Evolutionary conservation across 2,888 invertebrate genomes (phyloP).

Genomic region (Tenthredo scrophulariae): DNA sequence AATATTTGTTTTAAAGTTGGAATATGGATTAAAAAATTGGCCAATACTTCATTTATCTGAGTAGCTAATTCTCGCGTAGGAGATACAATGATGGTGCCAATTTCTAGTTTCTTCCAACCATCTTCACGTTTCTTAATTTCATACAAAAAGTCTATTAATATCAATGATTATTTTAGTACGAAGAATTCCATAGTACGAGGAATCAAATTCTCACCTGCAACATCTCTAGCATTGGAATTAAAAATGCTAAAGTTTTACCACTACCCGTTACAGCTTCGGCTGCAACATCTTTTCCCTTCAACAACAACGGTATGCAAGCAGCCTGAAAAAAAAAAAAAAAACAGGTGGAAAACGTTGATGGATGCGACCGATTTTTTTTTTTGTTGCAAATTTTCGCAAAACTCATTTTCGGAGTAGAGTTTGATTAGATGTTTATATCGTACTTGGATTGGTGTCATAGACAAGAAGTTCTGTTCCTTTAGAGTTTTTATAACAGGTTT

Average conservation of each 20-base stretch:
- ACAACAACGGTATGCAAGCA: constrained; percentile 92
- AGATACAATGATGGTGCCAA: constrained; percentile 94
- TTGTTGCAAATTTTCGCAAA: not conserved
- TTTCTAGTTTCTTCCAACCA: constrained; percentile 86
- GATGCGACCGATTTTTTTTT: not conserved
- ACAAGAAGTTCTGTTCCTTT: constrained; percentile 79
- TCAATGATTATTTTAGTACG: not conserved
- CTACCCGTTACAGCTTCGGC: constrained; percentile 99
- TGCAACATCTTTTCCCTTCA: constrained; percentile 96
- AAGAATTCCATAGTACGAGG: not conserved
- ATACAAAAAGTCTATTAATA: constrained; percentile 39
- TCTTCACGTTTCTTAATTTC: constrained; percentile 81
- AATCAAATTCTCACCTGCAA: constrained; percentile 78
- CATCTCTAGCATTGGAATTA: constrained; percentile 95
- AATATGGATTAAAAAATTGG: constrained; percentile 78
- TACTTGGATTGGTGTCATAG: constrained; percentile 83
- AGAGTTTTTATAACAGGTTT: constrained; percentile 78
- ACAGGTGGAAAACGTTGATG: not conserved
- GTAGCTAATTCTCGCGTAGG: constrained; percentile 97
- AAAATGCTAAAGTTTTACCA: constrained; percentile 97
- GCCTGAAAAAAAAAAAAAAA: constrained; percentile 79
- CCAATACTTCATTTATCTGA: constrained; percentile 89
- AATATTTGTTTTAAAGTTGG: constrained; percentile 81
- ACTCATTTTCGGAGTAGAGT: not conserved
- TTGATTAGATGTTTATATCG: constrained; percentile 38